phyloP scores from a whole-genome alignment of 2,888 invertebrate species.

The Deilephila elpenor region DNA sequence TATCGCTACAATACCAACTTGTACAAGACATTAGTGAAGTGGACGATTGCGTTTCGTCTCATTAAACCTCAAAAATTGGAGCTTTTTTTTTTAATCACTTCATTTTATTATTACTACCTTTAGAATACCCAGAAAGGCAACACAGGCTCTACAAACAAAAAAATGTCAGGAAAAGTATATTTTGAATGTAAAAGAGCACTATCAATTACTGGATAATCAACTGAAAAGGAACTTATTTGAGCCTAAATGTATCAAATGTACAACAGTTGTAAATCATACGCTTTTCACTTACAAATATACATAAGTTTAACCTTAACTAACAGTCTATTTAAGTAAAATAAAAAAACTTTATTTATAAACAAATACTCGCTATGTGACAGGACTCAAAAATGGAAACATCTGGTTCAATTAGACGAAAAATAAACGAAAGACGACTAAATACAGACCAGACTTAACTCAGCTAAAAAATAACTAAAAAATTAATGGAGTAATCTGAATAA shows the following conservation, averaged over 20 bases:
- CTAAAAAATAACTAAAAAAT: no score
- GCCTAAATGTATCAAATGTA: no score
- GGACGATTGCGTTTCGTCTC: no score
- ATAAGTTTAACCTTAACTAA: not conserved
- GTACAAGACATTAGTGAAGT: no score
- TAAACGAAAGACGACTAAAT: no score
- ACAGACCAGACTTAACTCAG: no score
- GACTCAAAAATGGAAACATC: not conserved
- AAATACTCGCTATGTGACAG: not conserved
- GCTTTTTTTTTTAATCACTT: not conserved
- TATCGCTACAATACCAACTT: no score
- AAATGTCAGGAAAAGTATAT: not conserved
- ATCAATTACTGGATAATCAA: not conserved
- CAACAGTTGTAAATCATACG: no score
- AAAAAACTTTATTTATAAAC: not conserved
- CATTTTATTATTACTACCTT: not conserved
- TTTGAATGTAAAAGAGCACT: not conserved
- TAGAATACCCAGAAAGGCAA: not conserved
- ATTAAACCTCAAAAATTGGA: no score
- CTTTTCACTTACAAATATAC: not conserved
- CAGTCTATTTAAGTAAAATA: constrained; percentile 1
- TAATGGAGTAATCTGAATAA: no score
- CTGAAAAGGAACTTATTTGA: not conserved
- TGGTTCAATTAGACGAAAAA: no score
- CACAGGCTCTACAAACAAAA: not conserved